Base-by-base conservation (phyloP, 1,140 invertebrate genomes). In the Lysiphlebus fabarum region DNA sequence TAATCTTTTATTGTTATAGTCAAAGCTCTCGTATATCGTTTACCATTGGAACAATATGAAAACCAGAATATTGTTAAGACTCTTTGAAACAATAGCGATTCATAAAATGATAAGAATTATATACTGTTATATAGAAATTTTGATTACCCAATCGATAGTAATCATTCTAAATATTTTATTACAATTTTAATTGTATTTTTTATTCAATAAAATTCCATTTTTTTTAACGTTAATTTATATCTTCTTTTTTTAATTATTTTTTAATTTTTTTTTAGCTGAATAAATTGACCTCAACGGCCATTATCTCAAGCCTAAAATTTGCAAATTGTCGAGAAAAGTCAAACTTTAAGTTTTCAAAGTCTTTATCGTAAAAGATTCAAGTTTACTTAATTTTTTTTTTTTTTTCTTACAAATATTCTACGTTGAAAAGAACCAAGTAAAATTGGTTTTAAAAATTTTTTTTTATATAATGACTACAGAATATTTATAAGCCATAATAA, bases 301-400 rank as follows among this genome's bases (percentile, higher is more conserved):
- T 50, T 37, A 37, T 11, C 48, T 50, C 48, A 37, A 26, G 17
- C 49, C 5, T 57, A 48, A 57, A 49, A 40, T 26, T 57, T 57
- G 56, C 56, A 57, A 57, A 57, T 57, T 50, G 45, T 57, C 45
- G 12, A n/a, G 34, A 50, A 50, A 50, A 57, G 56, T 57, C 41
- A 11, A 49, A 26, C 12, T 40, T 41, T 44, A 44, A 58, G 12
- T 53, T 7, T n/a, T 53, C 42, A 54, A 59, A 54, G 41, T 54
- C 43, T 54, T 42, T 10, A 12, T 53, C 50, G 8, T 33, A 42
- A 59, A 47, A 45, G 58, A 59, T 59, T 59, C 53, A 59, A 59
- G 58, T 59, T 59, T 53, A 53, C 58, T 34, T 14, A 3, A 59
- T 51, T 14, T 12, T 54, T 48, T 26, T 49, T 47, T 37, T 48